phyloP scores from a whole-genome alignment of 2,888 invertebrate genomes.

The Malachius bipustulatus region DNA sequence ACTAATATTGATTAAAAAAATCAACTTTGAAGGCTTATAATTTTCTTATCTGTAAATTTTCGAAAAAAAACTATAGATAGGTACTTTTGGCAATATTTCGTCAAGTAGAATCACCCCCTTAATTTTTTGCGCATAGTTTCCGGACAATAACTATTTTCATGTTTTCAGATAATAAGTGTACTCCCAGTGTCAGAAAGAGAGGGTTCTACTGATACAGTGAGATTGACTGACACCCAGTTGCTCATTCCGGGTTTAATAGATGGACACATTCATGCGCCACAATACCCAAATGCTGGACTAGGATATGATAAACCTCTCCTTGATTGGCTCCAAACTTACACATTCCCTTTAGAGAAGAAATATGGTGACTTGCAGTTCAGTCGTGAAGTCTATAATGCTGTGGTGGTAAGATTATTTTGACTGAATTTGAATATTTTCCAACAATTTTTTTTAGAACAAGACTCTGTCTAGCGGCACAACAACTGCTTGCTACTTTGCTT shows the following conservation, averaged over 20 bases:
- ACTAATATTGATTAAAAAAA: too few species aligned
- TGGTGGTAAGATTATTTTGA: slow-evolving; percentile 58
- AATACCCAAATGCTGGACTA: slow-evolving; percentile 74
- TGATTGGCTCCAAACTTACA: slow-evolving; percentile 77
- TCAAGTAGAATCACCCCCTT: too few species aligned
- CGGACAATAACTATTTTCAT: too few species aligned
- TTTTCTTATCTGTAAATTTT: too few species aligned
- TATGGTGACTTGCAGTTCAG: slow-evolving; percentile 61
- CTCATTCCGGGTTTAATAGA: slow-evolving; percentile 82
- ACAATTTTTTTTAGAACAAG: slow-evolving; percentile 51
- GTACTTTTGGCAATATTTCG: too few species aligned
- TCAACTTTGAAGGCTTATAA: too few species aligned
- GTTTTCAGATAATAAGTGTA: too few species aligned
- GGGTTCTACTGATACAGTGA: too few species aligned
- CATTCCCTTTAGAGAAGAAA: slow-evolving; percentile 69
- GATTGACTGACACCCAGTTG: slow-evolving; percentile 45
- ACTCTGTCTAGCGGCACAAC: slow-evolving; percentile 73
- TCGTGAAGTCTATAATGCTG: slow-evolving; percentile 54
- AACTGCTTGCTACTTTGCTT: slow-evolving; percentile 79
- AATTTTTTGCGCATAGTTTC: too few species aligned
- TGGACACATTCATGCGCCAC: slow-evolving; percentile 83
- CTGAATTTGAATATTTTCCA: slow-evolving; percentile 9
- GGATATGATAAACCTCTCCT: slow-evolving; percentile 69
- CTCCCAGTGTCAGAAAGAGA: too few species aligned
- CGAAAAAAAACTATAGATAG: too few species aligned